Evolutionary conservation across 2,888 invertebrate species (phyloP), one percentile per base, ranked within the genome.

Genomic region (Ferrisia virgata): DNA sequence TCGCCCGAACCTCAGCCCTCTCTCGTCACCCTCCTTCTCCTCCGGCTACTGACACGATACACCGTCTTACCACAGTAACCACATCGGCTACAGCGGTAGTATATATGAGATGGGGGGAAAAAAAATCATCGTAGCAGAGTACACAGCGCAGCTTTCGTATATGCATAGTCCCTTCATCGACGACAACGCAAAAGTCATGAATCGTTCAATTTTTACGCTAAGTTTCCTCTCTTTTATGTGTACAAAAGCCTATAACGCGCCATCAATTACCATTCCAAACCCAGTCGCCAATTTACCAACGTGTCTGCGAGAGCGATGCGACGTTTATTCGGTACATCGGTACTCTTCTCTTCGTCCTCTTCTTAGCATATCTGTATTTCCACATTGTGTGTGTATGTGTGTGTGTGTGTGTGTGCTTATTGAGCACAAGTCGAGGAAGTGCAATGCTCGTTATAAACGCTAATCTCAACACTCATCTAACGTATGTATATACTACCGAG

Each of bases 121-220:
- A 18, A 53, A 8, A 8, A 9, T 18, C 40, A 11, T 11, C 5
- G 11, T 2, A 40, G 1, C 11, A 40, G 40, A 8, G 11, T 36
- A 47, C 39, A 13, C n/a, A n/a, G n/a, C n/a, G n/a, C n/a, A n/a
- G n/a, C n/a, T n/a, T n/a, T n/a, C n/a, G n/a, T n/a, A n/a, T n/a
- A n/a, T n/a, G n/a, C n/a, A 13, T 76, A 28, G 78, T 47, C 81
- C 81, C 64, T 81, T 81, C 47, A 36, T 80, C 79, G 47, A 40
- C 39, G 79, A 28, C 28, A 3, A n/a, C n/a, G n/a, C n/a, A n/a
- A n/a, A 8, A 22, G 31, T 47, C 43, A 80, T 80, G 47, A 47
- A 58, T 81, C 81, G 25, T 81, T 58, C 81, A 80, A 80, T 80
- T 80, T 80, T 31, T 80, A 80, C 80, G 25, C 80, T 28, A 64